Base-by-base conservation (phyloP, 1,140 invertebrate species). In the Sipha flava region DNA sequence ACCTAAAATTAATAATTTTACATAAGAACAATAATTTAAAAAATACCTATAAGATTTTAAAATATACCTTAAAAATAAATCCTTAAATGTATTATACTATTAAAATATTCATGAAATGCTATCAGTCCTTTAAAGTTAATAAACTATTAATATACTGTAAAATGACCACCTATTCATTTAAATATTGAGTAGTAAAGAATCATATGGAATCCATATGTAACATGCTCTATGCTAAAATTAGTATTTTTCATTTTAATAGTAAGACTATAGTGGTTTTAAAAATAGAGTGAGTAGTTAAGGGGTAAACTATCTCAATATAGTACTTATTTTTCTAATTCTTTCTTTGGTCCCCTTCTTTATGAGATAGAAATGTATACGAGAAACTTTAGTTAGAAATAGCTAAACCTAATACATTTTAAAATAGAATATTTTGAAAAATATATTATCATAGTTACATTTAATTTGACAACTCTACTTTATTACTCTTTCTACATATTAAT, bases 1-100 rank as follows among this genome's bases (percentile, higher is more conserved):
- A 99, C 98, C 98, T 99, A 62, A 72, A 29, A 29, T 47, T 47
- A 70, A 29, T 0, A 70, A 70, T 10, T 70, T 16, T 7, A 57
- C 26, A 18, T 54, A 1, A n/a, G n/a, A n/a, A n/a, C n/a, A n/a
- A n/a, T n/a, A n/a, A 34, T 37, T 64, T 34, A 3, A 4, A 66
- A 40, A 66, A 43, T 26, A n/a, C 23, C 23, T 45, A 7, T 45
- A 31, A 62, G 18, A 57, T 57, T 16, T 29, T 26, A 57, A 29
- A 14, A 4, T 5, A 5, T 31, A n/a, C 29, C 34, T 37, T 34
- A 37, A 64, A 54, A 64, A 16, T 0, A 57, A 29, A 57, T 47
- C 16, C 26, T 16, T 18, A 2, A 0, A 16, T 16, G n/a, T n/a
- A n/a, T 29, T 57, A 57, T 29, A 57, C 26, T 57, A 29, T 1